Base-by-base conservation (phyloP, 2,113 vertebrate species). In the Zeus faber region DNA sequence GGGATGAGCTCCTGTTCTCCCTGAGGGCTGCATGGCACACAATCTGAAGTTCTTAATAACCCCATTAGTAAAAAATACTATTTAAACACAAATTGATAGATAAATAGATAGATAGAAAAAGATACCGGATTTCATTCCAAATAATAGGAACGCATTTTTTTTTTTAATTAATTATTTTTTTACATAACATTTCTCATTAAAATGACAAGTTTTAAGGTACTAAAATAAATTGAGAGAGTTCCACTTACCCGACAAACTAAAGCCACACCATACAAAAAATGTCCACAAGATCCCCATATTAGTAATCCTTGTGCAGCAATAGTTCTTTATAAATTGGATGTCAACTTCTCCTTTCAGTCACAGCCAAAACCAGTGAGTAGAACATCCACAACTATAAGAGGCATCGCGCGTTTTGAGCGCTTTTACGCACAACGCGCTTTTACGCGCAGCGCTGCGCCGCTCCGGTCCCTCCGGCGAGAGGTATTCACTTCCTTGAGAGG, bases 381-480 rank as follows among this genome's bases (percentile, higher is more conserved):
- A 70, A 54, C 63, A 62, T 84, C 79, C 74, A 74, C 66, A 67
- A 16, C 52, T n/a, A 61, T 69, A 54, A 57, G 29, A 16, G 67
- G 39, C 4, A 51, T n/a, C 50, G 77, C 74, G 67, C n/a, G n/a
- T n/a, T n/a, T n/a, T n/a, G n/a, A n/a, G n/a, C 58, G 18, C 74
- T 81, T 70, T 76, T 77, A 70, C 77, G 71, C 89, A n/a, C n/a
- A n/a, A n/a, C n/a, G n/a, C 58, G 18, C 74, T 81, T 70, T 76
- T 77, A 70, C 77, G 71, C 89, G n/a, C n/a, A n/a, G n/a, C n/a
- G n/a, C n/a, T n/a, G n/a, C n/a, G n/a, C n/a, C n/a, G n/a, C n/a
- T n/a, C n/a, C n/a, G n/a, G n/a, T n/a, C n/a, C n/a, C n/a, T n/a
- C n/a, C n/a, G n/a, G n/a, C n/a, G n/a, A n/a, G n/a, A n/a, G n/a